A percentile compares a stretch with the other conserved stretches of the same genome.
Evolutionary conservation across 2,797 vertebrate genomes (phyloP).

Genomic region (Dendrocincla tyrannina): DNA sequence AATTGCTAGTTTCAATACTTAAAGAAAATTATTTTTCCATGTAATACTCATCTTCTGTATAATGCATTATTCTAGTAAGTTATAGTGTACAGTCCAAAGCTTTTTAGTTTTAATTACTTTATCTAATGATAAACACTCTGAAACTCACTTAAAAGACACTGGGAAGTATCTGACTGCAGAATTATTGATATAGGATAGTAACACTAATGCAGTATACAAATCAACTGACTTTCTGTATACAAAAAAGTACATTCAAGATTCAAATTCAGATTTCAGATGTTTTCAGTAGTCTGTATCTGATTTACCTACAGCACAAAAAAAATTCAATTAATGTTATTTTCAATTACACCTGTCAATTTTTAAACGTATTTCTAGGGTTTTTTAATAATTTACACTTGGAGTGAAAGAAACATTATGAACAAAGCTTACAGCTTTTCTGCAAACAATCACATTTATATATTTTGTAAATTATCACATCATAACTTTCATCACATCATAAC

Average conservation of each 20-base stretch:
- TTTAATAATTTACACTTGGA: neutral
- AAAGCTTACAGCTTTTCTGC: neutral
- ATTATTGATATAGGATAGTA: neutral
- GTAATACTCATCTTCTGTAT: neutral
- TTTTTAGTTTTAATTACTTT: neutral
- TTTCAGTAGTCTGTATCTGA: neutral
- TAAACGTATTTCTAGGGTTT: neutral
- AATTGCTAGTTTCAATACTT: neutral
- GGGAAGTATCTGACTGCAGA: neutral
- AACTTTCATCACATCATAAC: too few relatives aligned
- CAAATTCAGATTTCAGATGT: neutral
- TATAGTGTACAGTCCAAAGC: too few relatives aligned
- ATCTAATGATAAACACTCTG: neutral
- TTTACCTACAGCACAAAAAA: neutral
- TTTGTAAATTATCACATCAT: neutral
- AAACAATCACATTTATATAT: neutral
- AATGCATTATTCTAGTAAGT: neutral
- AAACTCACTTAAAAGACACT: neutral
- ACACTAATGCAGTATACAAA: neutral
- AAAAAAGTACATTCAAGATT: neutral
- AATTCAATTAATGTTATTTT: neutral
- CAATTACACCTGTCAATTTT: neutral
- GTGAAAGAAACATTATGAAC: neutral
- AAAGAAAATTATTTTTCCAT: neutral
- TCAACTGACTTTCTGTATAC: neutral